Evolutionary conservation across 2,888 invertebrate genomes (phyloP).

Genomic region (Agriopis aurantiaria): DNA sequence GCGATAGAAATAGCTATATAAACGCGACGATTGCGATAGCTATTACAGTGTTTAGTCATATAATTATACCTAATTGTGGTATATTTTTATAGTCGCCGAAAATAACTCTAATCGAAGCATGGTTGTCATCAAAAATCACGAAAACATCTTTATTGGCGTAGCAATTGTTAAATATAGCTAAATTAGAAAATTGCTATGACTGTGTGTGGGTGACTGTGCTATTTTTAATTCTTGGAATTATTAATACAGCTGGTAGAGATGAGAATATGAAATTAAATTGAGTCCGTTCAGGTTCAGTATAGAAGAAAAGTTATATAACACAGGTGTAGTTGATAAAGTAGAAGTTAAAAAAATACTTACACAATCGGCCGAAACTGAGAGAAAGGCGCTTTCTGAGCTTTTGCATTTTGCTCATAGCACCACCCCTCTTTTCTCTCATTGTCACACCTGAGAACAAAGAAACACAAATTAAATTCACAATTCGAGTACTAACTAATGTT

Average conservation of each 20-base stretch:
- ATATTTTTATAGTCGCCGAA: constrained; percentile 21
- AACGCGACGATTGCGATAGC: background rate
- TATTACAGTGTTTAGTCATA: constrained; percentile 22
- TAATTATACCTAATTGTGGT: constrained; percentile 20
- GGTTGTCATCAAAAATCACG: constrained; percentile 21
- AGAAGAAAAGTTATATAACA: background rate
- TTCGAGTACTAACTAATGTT: background rate
- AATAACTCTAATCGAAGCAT: constrained; percentile 29
- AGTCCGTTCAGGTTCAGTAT: background rate
- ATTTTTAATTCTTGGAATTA: background rate
- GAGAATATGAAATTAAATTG: background rate
- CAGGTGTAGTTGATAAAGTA: background rate
- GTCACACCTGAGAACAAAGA: constrained; percentile 90
- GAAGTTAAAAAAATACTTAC: constrained; percentile 88
- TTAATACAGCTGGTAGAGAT: no score
- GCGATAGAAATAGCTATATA: constrained; percentile 4
- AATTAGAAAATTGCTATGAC: constrained; percentile 14
- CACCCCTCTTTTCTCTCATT: constrained; percentile 97
- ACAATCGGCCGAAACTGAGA: constrained; percentile 98
- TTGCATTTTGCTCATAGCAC: constrained; percentile 96
- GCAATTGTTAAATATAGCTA: constrained; percentile 7
- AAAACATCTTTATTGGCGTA: constrained; percentile 23
- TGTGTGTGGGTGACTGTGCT: constrained; percentile 1
- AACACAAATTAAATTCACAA: constrained; percentile 17
- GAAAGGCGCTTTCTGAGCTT: constrained; percentile 98